Conservation (phyloP, 2,113 vertebrate species). For the Rhynchomys soricoides region DNA sequence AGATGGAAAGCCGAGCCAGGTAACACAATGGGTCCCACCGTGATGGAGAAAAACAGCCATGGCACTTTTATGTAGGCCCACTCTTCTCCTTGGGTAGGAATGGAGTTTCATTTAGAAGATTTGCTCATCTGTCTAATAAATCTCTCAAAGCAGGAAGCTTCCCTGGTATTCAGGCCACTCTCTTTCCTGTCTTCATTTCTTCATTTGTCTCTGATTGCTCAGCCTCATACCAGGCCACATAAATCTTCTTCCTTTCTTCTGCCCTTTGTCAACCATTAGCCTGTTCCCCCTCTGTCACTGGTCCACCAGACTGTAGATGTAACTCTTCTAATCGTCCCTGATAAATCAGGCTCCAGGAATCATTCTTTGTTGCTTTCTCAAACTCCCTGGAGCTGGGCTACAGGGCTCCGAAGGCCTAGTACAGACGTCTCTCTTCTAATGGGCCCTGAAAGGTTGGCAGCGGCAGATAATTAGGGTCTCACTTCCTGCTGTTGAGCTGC, state of each 20-base stretch:
- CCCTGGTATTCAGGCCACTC: constrained; percentile 71
- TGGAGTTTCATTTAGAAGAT: constrained; percentile 68
- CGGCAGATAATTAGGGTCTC: constrained; percentile 82
- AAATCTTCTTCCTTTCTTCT: constrained; percentile 75
- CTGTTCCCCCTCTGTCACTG: constrained; percentile 73
- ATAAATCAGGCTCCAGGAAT: constrained; percentile 80
- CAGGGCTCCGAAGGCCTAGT: constrained; percentile 69
- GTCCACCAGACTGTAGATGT: constrained; percentile 76
- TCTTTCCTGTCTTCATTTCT: constrained; percentile 63
- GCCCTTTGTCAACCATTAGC: constrained; percentile 77
- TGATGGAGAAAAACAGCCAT: constrained; percentile 45
- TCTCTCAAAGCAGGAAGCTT: constrained; percentile 59
- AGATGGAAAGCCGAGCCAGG: constrained; percentile 3
- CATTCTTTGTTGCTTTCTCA: constrained; percentile 72
- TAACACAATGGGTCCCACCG: not conserved
- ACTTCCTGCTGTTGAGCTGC: constrained; percentile 73
- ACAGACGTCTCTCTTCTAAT: constrained; percentile 80
- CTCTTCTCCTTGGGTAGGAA: not conserved
- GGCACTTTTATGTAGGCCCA: constrained; percentile 48
- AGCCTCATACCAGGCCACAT: constrained; percentile 63
- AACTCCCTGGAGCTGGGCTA: constrained; percentile 73
- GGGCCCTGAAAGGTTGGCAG: constrained; percentile 83
- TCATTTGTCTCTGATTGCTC: constrained; percentile 60
- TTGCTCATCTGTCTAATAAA: constrained; percentile 71
- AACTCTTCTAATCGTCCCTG: constrained; percentile 79